phyloP scores from a whole-genome alignment of 2,113 vertebrate genomes.

The Macrotis lagotis region DNA sequence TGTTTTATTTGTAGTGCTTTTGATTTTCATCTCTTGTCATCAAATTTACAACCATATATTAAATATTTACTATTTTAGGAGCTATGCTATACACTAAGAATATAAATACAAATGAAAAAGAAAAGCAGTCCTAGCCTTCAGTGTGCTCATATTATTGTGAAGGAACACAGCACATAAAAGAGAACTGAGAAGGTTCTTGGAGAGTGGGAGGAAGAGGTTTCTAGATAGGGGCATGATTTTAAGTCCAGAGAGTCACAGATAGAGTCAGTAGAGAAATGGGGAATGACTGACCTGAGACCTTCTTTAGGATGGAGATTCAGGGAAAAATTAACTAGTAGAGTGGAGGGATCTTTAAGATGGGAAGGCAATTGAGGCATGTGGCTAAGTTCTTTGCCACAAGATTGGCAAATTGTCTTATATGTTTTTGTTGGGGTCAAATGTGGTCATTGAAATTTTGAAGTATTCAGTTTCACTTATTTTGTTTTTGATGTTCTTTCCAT shows the following conservation, averaged over 20 bases:
- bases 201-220: background rate
- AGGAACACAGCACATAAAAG: background rate
- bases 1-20: background rate
- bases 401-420: background rate
- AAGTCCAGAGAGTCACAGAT: background rate
- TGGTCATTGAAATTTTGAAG: too few relatives aligned
- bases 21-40: background rate
- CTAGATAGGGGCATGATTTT: background rate
- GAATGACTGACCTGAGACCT: background rate
- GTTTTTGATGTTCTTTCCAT: too few relatives aligned
- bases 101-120: background rate
- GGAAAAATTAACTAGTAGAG: background rate
- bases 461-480: too few relatives aligned
- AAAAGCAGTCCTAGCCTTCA: background rate
- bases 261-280: background rate
- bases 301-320: background rate
- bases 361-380: background rate
- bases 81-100: background rate
- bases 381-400: background rate
- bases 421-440: background rate
- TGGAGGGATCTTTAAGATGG: background rate
- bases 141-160: background rate
- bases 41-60: background rate
- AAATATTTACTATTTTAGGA: background rate
- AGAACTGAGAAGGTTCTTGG: background rate